These are phyloP conservation scores for Troides aeacus DNA, from an alignment of 2,888 invertebrate species.

Conservation along the genomic window DNA sequence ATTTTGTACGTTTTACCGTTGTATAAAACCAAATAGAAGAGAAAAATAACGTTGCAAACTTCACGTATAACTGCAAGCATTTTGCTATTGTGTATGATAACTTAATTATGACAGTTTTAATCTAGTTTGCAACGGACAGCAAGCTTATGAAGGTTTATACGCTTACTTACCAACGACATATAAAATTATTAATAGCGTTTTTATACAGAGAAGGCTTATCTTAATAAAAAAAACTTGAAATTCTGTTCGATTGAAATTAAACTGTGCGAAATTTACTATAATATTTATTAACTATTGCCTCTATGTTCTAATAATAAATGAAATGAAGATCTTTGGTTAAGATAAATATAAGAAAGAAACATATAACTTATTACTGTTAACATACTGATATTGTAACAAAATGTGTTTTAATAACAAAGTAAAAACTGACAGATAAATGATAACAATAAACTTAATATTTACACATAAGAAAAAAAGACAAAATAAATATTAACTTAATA, in stretches of 20 bases:
- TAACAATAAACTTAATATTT: too few species aligned
- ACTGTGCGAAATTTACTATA: too few species aligned
- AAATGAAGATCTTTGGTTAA: slow-evolving; percentile 19
- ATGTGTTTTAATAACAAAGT: background rate
- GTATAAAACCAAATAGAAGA: too few species aligned
- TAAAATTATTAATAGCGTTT: too few species aligned
- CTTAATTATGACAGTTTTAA: slow-evolving; percentile 4
- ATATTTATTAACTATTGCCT: too few species aligned
- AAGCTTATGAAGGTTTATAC: background rate
- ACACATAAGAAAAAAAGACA: too few species aligned
- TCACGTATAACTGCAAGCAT: background rate
- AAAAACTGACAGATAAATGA: background rate
- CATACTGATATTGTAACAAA: background rate
- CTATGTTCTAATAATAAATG: background rate
- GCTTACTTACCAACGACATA: background rate
- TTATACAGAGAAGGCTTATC: too few species aligned
- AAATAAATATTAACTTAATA: too few species aligned
- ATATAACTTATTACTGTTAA: background rate
- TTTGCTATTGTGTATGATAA: background rate
- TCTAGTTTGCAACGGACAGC: background rate
- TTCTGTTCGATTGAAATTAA: too few species aligned
- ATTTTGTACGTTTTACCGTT: too few species aligned
- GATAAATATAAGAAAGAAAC: slow-evolving; percentile 2
- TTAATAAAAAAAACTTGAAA: too few species aligned
- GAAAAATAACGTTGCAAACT: too few species aligned